Percentiles rank a stretch among this genome's conserved stretches.
These are phyloP conservation scores for Phortica okadai DNA, from an alignment of 2,888 invertebrate genomes.

Conservation along the genomic window DNA sequence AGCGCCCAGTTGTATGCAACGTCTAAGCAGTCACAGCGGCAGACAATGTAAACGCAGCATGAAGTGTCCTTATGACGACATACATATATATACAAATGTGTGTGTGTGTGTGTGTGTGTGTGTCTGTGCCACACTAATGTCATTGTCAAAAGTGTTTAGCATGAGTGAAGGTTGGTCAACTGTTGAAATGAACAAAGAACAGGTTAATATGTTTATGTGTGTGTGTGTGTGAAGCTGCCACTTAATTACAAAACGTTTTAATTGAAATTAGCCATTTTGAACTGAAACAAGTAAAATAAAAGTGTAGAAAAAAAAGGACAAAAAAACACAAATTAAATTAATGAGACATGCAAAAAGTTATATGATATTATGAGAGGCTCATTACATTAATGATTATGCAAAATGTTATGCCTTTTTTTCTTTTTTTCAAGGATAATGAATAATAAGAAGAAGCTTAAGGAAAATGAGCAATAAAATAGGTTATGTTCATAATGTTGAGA, in stretches of 20 bases:
- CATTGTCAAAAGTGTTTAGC: neutral
- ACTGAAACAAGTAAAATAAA: neutral
- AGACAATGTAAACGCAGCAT: neutral
- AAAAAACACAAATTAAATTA: neutral
- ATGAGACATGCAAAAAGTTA: neutral
- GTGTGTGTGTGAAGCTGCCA: neutral
- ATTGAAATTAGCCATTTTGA: neutral
- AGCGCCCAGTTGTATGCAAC: conserved; percentile 14
- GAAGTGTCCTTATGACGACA: neutral
- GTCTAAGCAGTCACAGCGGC: neutral
- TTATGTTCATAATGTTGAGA: too few species aligned
- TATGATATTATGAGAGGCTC: neutral
- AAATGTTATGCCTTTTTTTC: neutral
- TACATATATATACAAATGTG: neutral
- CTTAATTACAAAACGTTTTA: neutral
- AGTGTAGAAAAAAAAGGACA: neutral
- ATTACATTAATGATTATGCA: neutral
- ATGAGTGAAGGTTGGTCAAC: neutral
- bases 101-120: conserved; percentile 8
- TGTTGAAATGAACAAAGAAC: neutral
- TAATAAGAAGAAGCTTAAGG: too few species aligned
- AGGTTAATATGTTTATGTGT: neutral
- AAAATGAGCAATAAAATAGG: too few species aligned
- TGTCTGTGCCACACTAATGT: neutral
- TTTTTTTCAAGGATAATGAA: too few species aligned